Evolutionary conservation across 1,140 invertebrate genomes (phyloP), one percentile per base, ranked within the genome.

Genomic region (Cotesia vestalis): DNA sequence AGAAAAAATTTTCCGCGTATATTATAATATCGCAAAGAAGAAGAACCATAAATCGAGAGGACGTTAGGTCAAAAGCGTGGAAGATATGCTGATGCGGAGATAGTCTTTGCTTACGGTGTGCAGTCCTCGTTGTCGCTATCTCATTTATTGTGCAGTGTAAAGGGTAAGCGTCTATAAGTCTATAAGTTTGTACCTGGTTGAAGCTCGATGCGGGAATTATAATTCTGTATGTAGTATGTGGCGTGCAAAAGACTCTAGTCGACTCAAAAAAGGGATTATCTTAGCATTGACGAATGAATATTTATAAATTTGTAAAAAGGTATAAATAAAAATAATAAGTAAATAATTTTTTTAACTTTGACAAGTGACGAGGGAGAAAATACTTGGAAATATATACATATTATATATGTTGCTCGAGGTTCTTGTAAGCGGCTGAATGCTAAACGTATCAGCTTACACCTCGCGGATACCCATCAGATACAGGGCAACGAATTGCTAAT

Each of bases 61-160:
- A 73, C 68, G 72, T 70, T 73, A 51, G 72, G 72, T 73, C 72
- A 73, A 69, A 66, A 70, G 61, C 67, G 66, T 70, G 72, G 67
- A 70, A 66, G 72, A 70, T 69, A 67, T 67, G 61, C 66, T 69
- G 72, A 73, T 73, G 72, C 51, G 63, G 59, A 73, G 67, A 73
- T 70, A 73, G 69, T 12, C 46, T 64, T 51, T 34, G 66, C 66
- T 67, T 67, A 55, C 46, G 66, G 11, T 46, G 17, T 27, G 17
- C 40, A 40, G 35, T 69, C 55, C 8, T 34, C 53, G 20, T 34
- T 69, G 62, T 73, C 52, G 66, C 34, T 66, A 53, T 72, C 51
- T 40, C 51, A 60, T 14, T 34, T 61, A 27, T 8, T 34, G 60
- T 34, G 20, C 17, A 61, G 11, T 36, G 34, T 61, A 14, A 61